Conservation (phyloP, 2,888 invertebrate species). For the Agrotis ipsilon region DNA sequence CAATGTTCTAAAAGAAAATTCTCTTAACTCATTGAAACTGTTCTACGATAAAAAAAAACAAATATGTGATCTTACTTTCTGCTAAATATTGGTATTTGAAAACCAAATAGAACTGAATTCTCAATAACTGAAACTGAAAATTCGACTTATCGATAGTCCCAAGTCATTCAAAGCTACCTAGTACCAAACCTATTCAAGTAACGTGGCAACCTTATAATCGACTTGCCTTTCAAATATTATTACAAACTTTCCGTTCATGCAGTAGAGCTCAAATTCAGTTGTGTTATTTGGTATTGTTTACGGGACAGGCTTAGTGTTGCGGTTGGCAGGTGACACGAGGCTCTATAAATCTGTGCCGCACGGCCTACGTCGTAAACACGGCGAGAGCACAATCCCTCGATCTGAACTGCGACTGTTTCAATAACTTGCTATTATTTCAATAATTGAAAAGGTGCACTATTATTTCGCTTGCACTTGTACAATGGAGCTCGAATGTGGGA, state of each 20-base stretch:
- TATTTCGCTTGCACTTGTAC: slow-evolving; percentile 58
- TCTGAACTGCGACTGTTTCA: slow-evolving; percentile 78
- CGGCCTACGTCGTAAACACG: slow-evolving; percentile 79
- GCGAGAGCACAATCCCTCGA: slow-evolving; percentile 78
- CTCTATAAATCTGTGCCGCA: slow-evolving; percentile 84
- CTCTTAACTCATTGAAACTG: neutral
- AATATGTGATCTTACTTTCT: neutral
- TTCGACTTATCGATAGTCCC: neutral
- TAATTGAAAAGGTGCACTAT: slow-evolving; percentile 68
- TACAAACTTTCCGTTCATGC: slow-evolving; percentile 65
- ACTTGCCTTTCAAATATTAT: slow-evolving; percentile 39
- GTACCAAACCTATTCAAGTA: slow-evolving; percentile 29
- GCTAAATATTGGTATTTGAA: neutral
- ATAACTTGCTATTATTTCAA: slow-evolving; percentile 79
- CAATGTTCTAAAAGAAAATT: neutral
- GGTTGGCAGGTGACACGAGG: slow-evolving; percentile 86
- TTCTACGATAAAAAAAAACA: neutral
- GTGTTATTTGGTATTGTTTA: slow-evolving; percentile 68
- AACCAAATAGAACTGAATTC: neutral
- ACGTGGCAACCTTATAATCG: slow-evolving; percentile 52
- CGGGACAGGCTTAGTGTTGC: slow-evolving; percentile 81
- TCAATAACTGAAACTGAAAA: slow-evolving; percentile 14
- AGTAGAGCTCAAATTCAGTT: slow-evolving; percentile 68
- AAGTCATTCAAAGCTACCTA: slow-evolving; percentile 15
- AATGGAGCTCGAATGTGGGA: slow-evolving; percentile 58